Conservation (phyloP, 2,113 vertebrate species). For the Gymnobelideus leadbeateri region DNA sequence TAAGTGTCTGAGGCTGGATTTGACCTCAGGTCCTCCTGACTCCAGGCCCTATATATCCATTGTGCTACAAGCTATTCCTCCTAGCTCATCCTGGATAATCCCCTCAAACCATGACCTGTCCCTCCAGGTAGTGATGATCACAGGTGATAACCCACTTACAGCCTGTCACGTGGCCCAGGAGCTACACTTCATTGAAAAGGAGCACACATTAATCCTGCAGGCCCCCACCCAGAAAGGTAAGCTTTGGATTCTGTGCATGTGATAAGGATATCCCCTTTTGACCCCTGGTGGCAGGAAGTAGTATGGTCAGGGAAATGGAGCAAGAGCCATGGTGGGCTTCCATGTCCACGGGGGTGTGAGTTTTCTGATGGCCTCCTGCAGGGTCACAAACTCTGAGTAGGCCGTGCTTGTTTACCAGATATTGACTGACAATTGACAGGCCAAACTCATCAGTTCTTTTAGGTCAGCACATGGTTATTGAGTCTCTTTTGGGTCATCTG, state of each 20-base stretch:
- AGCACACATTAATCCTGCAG: conserved; percentile 91
- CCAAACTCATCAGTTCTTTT: not conserved
- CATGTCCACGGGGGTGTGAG: not conserved
- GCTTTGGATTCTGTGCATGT: accelerated
- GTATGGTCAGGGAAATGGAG: not conserved
- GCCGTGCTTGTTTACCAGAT: not conserved
- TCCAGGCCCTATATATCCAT: not conserved
- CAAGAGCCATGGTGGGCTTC: not conserved
- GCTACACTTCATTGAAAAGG: conserved; percentile 92
- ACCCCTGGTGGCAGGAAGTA: not conserved
- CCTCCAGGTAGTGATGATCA: conserved; percentile 97
- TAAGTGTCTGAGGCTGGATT: not conserved
- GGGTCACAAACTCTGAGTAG: not conserved
- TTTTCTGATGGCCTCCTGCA: not conserved
- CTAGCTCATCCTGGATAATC: not conserved
- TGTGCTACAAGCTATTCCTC: not conserved
- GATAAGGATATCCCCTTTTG: not conserved
- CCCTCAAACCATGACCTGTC: not conserved
- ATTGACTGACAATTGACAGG: not conserved
- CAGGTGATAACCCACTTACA: conserved; percentile 95
- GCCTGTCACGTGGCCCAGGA: conserved; percentile 97
- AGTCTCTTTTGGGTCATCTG: not conserved
- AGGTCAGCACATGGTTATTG: not conserved
- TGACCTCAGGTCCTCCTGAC: not conserved
- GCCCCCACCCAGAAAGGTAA: conserved; percentile 75